phyloP scores from a whole-genome alignment of 2,113 vertebrate species.

The Rutilus rutilus region DNA sequence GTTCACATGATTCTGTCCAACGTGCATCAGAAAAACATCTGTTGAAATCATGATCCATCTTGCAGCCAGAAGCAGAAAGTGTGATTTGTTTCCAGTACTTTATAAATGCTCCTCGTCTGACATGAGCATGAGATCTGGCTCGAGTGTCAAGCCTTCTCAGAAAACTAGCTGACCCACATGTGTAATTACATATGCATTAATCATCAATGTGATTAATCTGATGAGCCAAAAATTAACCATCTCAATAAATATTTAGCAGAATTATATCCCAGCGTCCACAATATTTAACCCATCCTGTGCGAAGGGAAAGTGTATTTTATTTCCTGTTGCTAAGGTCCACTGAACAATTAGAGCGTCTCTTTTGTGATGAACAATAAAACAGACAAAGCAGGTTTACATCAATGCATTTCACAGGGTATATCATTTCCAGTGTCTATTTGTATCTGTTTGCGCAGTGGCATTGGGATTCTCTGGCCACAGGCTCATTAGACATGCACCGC shows the following conservation, averaged over 20 bases:
- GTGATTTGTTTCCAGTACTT: not conserved
- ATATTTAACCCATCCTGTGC: not conserved
- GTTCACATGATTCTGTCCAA: constrained; percentile 86
- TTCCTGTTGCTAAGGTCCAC: not conserved
- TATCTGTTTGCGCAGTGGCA: not conserved
- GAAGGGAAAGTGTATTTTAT: not conserved
- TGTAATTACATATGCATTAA: not conserved
- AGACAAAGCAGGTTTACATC: not conserved
- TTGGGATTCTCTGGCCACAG: not conserved
- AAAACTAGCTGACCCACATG: not conserved
- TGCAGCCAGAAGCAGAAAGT: not conserved
- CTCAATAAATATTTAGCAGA: not conserved
- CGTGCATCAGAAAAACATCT: not conserved
- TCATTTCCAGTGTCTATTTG: not conserved
- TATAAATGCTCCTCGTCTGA: not conserved
- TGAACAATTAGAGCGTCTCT: not conserved
- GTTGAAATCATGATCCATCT: not conserved
- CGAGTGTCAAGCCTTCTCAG: not conserved
- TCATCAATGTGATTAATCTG: not conserved
- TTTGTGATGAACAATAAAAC: not conserved
- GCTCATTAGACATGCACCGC: not conserved
- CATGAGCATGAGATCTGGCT: not conserved
- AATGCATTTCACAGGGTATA: too few relatives aligned
- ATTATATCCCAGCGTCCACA: not conserved
- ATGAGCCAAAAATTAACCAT: not conserved